Conservation (phyloP, 2,888 invertebrate genomes). For the Deilephila elpenor region DNA sequence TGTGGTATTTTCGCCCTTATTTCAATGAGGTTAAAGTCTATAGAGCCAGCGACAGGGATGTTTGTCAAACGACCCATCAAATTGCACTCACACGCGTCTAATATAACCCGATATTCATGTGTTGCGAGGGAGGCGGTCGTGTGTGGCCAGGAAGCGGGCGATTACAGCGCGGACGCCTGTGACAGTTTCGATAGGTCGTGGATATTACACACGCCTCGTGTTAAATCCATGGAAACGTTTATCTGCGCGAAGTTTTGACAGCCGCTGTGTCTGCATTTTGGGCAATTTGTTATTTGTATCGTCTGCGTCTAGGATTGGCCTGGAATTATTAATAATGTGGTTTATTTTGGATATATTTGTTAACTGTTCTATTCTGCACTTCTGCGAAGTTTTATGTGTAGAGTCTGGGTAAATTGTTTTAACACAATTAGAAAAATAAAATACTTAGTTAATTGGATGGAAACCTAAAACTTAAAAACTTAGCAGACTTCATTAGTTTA, state of each 20-base stretch:
- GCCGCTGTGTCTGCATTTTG: background rate
- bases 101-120: conserved; percentile 38
- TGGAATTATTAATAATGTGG: no score
- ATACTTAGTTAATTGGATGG: no score
- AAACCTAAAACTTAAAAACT: no score
- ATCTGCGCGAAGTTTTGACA: conserved; percentile 2
- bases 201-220: background rate
- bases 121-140: conserved; percentile 36
- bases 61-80: conserved; percentile 40
- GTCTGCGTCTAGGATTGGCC: no score
- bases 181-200: background rate
- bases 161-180: background rate
- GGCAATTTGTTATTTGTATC: background rate
- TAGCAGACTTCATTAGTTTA: no score
- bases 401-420: no score
- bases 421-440: no score
- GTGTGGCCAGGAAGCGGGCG: conserved; percentile 42
- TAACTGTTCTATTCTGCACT: no score
- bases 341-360: no score
- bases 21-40: background rate
- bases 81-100: conserved; percentile 40
- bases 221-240: background rate
- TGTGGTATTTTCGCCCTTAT: conserved; percentile 34
- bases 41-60: background rate
- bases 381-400: no score